Evolutionary conservation across 2,797 vertebrate species (phyloP).

Genomic region (Bovichtus diacanthus): DNA sequence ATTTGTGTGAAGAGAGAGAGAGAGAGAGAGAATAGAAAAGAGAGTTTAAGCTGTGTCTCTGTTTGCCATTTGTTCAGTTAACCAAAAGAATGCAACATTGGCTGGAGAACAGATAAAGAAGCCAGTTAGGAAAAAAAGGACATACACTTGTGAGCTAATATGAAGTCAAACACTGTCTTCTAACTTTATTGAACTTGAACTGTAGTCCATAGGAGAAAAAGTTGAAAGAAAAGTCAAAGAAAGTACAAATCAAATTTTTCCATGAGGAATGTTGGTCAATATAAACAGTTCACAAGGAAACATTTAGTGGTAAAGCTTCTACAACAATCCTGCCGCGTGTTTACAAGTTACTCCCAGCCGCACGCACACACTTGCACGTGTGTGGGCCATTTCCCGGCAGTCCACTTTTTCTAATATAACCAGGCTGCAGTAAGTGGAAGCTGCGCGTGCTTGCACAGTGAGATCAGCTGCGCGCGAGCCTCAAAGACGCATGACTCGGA

Average conservation of each 20-base stretch:
- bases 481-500: constrained; percentile 7
- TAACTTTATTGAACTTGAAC: not conserved
- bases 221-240: not conserved
- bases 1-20: constrained; percentile 9
- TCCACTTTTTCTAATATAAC: not conserved
- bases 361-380: constrained; percentile 1
- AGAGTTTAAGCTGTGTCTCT: not conserved
- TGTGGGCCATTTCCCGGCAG: constrained; percentile 47
- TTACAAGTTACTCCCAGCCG: not conserved
- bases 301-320: not conserved
- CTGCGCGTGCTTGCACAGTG: not conserved
- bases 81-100: not conserved
- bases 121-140: too few relatives aligned
- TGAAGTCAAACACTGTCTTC: too few relatives aligned
- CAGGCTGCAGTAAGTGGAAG: not conserved
- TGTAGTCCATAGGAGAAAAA: not conserved
- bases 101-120: not conserved
- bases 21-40: not conserved
- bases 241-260: not conserved
- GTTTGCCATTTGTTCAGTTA: constrained; percentile 13
- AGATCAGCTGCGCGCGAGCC: constrained; percentile 13
- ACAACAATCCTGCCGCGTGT: not conserved
- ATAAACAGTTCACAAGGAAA: not conserved
- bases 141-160: too few relatives aligned
- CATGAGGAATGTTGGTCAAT: not conserved